A percentile compares a stretch with the other conserved stretches of the same genome.
Evolutionary conservation across 2,113 vertebrate genomes (phyloP).

Genomic region (Podiceps cristatus): DNA sequence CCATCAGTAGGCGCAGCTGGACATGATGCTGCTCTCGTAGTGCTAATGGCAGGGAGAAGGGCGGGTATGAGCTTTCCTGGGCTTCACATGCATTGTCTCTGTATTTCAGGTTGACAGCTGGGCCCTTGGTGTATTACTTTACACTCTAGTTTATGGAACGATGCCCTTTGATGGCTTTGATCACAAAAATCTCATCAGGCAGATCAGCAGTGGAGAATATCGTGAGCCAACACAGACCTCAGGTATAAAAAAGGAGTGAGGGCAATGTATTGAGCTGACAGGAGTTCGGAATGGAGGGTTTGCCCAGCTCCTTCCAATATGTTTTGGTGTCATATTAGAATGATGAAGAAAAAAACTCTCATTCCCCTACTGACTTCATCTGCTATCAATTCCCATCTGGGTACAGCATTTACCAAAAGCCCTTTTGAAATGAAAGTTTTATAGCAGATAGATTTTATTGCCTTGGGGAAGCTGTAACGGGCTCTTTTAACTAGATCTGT

Average conservation of each 20-base stretch:
- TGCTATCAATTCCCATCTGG: slow-evolving; percentile 18
- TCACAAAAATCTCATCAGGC: slow-evolving; percentile 97
- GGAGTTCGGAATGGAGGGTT: not conserved
- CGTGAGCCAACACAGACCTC: slow-evolving; percentile 97
- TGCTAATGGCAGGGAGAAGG: not conserved
- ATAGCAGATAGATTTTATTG: slow-evolving; percentile 12
- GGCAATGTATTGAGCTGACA: not conserved
- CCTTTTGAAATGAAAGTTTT: not conserved
- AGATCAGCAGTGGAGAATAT: slow-evolving; percentile 99
- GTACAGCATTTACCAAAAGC: not conserved
- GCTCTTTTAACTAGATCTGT: not conserved
- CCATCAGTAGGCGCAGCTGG: not conserved
- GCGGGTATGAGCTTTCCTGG: not conserved
- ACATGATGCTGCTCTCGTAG: not conserved
- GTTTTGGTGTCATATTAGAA: not conserved
- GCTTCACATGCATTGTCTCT: slow-evolving; percentile 41
- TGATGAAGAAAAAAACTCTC: not conserved
- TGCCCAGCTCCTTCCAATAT: not conserved
- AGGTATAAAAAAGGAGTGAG: slow-evolving; percentile 79
- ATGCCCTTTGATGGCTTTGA: slow-evolving; percentile 99
- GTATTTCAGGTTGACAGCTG: slow-evolving; percentile 94
- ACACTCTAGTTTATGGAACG: slow-evolving; percentile 95
- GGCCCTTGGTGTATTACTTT: slow-evolving; percentile 97
- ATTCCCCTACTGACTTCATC: not conserved
- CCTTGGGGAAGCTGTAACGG: not conserved